Base-by-base conservation (phyloP, 2,888 invertebrate species). In the Drosophila siamana region DNA sequence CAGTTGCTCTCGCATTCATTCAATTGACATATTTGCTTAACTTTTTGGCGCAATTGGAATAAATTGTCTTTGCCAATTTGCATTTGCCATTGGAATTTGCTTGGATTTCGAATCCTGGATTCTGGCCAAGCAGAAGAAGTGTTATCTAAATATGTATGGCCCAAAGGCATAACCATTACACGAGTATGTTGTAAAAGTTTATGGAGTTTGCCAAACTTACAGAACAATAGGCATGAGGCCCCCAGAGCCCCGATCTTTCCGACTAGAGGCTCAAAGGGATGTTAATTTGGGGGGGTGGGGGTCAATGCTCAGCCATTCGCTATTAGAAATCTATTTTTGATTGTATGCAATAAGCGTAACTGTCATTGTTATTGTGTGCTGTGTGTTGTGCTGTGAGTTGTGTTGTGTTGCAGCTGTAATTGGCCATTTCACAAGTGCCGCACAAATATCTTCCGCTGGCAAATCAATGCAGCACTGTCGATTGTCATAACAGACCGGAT, bases 1-100 rank as follows among this genome's bases (percentile, higher is more conserved):
- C 40, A 69, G 9, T 13, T 15, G n/a, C 54, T 15, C 44, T 13
- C 43, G n/a, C 24, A 16, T 55, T 26, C 22, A 63, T 46, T 67
- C 62, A 67, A 74, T 73, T 57, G 66, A 64, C 77, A 72, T 78
- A 74, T 78, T 78, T 78, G 74, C 52, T 76, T 76, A 74, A 74
- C 79, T 78, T 76, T 54, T 74, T 74, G 78, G 73, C 73, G 68
- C 79, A 78, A 76, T 87, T 81, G 59, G 86, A 77, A 88, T 80
- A 79, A 80, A 79, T 79, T 79, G 70, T 74, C 78, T 80, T 77
- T 78, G 69, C 57, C 73, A 87, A 82, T 82, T 82, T 87, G 76
- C 88, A 87, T 87, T 85, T 60, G 52, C 41, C 41, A 54, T 59
- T 9, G 47, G 11, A 9, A 28, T 43, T 22, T 13, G 13, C 15